Evolutionary conservation across 2,113 vertebrate species (phyloP), one percentile per base, ranked within the genome.

Genomic region (Mellivora capensis): DNA sequence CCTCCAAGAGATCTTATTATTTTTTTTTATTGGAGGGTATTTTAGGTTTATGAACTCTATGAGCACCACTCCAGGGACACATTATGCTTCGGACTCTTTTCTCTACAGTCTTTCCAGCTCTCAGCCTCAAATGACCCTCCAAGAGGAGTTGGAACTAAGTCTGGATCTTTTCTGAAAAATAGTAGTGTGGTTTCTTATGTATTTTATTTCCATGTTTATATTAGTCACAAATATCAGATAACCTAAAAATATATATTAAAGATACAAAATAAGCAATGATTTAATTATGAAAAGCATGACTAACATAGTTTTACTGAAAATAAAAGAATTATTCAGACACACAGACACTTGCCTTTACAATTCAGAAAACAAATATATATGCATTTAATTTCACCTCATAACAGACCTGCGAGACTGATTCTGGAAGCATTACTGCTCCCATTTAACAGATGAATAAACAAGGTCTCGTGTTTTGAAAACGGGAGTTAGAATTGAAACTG

Each of bases 381-480:
- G 18, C 21, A 61, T 71, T 62, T 64, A 74, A 84, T 61, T 67
- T 79, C 10, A 61, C 5, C 31, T 77, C 3, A 1, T 44, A 37
- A 44, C 3, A 67, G 23, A 8, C 37, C n/a, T 57, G 12, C 21
- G 8, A 27, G 52, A 37, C 39, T 61, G 4, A 3, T 82, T 64
- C 37, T 77, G 34, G 42, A 47, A 25, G 37, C 54, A 29, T 37
- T 20, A 31, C 34, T 72, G 44, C 27, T 89, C 81, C 87, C 74
- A 87, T 95, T 94, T 96, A 85, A 44, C 31, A 92, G 87, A 69
- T 37, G 42, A 96, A 90, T 59, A 91, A 77, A 67, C 27, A 72
- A 69, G 7, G 29, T 31, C 29, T 82, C 21, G 23, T 34, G 18
- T 44, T 90, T 90, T 49, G 37, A 79, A 81, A 77, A 9, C 18